phyloP scores from a whole-genome alignment of 1,140 invertebrate species.

The Goniozus legneri region DNA sequence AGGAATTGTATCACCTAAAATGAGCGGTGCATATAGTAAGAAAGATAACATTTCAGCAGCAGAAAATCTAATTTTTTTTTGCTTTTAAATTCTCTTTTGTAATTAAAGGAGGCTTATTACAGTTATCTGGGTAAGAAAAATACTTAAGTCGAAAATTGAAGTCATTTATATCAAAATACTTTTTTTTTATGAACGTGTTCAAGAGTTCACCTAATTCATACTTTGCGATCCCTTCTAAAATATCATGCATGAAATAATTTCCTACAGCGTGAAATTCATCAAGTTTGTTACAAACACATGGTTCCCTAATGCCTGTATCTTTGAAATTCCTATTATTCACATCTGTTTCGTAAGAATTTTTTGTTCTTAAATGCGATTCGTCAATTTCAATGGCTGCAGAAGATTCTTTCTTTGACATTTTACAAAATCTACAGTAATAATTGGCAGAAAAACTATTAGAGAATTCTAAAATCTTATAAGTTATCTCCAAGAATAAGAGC shows the following conservation, averaged over 20 bases:
- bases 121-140: background rate
- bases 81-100: background rate
- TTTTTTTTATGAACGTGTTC: background rate
- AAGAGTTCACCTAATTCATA: background rate
- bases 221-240: background rate
- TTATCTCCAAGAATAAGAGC: constrained; percentile 9
- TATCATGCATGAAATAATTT: background rate
- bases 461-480: constrained; percentile 4
- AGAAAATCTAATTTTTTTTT: background rate
- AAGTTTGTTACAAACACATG: background rate
- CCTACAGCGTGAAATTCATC: background rate
- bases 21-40: background rate
- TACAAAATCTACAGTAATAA: constrained; percentile 1
- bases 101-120: background rate
- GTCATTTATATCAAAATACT: background rate
- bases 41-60: background rate
- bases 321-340: background rate
- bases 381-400: background rate
- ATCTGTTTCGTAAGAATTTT: background rate
- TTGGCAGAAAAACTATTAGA: constrained; percentile 5
- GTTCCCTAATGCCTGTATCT: background rate
- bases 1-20: background rate
- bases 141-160: background rate
- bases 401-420: background rate
- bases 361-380: background rate